Base-by-base conservation (phyloP, 2,797 vertebrate genomes). In the Taenioides sp. region DNA sequence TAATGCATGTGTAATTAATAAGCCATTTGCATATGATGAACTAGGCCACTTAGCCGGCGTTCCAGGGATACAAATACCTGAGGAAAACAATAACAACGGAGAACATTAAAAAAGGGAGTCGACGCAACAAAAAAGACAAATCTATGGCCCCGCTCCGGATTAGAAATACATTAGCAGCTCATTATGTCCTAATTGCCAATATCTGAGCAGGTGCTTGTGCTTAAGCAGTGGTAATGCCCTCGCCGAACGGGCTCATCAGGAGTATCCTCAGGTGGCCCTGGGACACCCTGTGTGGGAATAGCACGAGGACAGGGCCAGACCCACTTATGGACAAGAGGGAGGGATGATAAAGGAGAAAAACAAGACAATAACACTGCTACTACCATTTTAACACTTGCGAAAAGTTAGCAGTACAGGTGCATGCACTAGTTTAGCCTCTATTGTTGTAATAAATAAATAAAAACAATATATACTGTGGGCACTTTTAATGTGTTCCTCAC, bases 171-270 rank as follows among this genome's bases (percentile, higher is more conserved):
- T 97, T 97, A 96, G 95, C 95, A 96, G 95, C 96, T 98, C 97
- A 98, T 98, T 97, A 97, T 94, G 95, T 97, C 96, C 96, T 98
- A 98, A 98, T 98, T 98, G 97, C 95, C 95, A 96, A 96, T 96
- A 96, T 97, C 97, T 97, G 95, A 95, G 96, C 97, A 98, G 97
- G 97, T 99, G 97, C 97, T 96, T 96, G 95, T 95, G 95, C 96
- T 97, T 97, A 96, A 95, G 95, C 93, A 94, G 93, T 93, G 94
- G 94, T 95, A 88, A 96, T 96, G 94, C 95, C 96, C 94, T 92
- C 87, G 94, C 95, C 96, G 94, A 96, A 95, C 93, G 93, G 94
- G 92, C 95, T 94, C 94, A 94, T 95, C 93, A 84, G 92, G 81
- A 77, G 88, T 91, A 93, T 93, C 92, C 96, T 96, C 96, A 89